Evolutionary conservation across 1,140 invertebrate genomes (phyloP).

Genomic region (Campoletis sonorensis): DNA sequence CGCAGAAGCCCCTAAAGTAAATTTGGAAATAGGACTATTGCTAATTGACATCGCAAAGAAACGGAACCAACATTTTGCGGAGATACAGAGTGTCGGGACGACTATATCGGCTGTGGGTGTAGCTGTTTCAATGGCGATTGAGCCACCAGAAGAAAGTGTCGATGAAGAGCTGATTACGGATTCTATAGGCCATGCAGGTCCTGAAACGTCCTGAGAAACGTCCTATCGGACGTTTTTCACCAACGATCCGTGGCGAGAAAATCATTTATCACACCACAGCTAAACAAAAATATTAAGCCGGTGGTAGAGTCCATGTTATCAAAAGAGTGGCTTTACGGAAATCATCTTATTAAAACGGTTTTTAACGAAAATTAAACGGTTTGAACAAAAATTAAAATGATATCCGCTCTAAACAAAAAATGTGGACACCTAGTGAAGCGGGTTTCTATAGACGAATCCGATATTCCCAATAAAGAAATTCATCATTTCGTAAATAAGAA

Average conservation of each 20-base stretch:
- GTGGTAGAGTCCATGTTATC: slow-evolving; percentile 2
- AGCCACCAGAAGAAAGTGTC: slow-evolving; percentile 16
- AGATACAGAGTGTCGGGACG: slow-evolving; percentile 47
- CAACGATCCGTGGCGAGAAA: neutral
- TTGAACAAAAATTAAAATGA: slow-evolving; percentile 45
- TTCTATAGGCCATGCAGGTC: slow-evolving; percentile 27
- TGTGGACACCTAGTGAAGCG: slow-evolving; percentile 6
- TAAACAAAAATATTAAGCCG: slow-evolving; percentile 26
- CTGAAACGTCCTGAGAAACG: too few species aligned
- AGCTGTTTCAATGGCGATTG: slow-evolving; percentile 42
- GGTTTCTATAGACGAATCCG: slow-evolving; percentile 23
- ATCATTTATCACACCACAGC: slow-evolving; percentile 34
- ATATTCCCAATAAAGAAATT: slow-evolving; percentile 39
- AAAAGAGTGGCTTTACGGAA: neutral
- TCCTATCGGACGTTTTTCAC: neutral
- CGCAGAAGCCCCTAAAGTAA: slow-evolving; percentile 49
- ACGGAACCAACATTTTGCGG: slow-evolving; percentile 49
- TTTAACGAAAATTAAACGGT: too few species aligned
- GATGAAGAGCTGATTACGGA: slow-evolving; percentile 34
- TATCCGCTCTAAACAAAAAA: slow-evolving; percentile 42
- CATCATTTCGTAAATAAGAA: slow-evolving; percentile 45
- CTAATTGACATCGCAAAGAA: slow-evolving; percentile 45
- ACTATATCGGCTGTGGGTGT: slow-evolving; percentile 40
- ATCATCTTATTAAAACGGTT: too few species aligned
- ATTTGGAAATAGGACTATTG: slow-evolving; percentile 45